phyloP scores from a whole-genome alignment of 2,888 invertebrate species.

The Drosophila birchii region DNA sequence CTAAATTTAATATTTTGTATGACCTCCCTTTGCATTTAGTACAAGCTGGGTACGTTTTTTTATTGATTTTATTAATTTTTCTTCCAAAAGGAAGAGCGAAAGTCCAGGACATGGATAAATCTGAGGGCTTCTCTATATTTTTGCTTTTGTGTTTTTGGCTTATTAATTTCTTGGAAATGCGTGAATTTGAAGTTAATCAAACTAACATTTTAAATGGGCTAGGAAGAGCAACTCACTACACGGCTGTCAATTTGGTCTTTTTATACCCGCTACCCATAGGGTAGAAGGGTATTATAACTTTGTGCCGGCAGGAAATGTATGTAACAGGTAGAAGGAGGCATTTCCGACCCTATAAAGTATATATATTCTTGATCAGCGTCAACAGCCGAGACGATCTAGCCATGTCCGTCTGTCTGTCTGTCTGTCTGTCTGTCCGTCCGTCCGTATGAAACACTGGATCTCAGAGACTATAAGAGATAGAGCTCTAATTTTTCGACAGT shows the following conservation, averaged over 20 bases:
- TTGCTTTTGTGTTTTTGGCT: conserved; percentile 21
- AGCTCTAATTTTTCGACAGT: too few relatives aligned
- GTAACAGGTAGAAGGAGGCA: too few relatives aligned
- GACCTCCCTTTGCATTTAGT: background rate
- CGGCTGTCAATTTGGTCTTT: background rate
- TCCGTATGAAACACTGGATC: too few relatives aligned
- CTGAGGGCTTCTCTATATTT: background rate
- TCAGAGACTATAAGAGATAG: too few relatives aligned
- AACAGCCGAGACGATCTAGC: too few relatives aligned
- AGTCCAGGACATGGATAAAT: conserved; percentile 29
- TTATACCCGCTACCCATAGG: too few relatives aligned
- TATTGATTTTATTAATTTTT: background rate
- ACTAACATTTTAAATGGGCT: conserved; percentile 58
- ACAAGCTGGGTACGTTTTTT: background rate
- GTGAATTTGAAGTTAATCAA: conserved; percentile 61
- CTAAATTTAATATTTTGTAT: background rate
- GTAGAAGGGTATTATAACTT: too few relatives aligned
- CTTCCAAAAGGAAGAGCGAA: background rate
- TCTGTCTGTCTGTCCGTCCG: too few relatives aligned
- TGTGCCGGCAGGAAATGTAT: too few relatives aligned
- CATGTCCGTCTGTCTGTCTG: too few relatives aligned
- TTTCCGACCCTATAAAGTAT: too few relatives aligned
- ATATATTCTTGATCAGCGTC: too few relatives aligned
- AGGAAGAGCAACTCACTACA: conserved; percentile 11
- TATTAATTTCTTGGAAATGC: conserved; percentile 49